Percentiles rank a stretch among this genome's conserved stretches.
These are phyloP conservation scores for Hirtodrosophila confusa DNA, from an alignment of 2,888 invertebrate genomes.

Conservation along the genomic window DNA sequence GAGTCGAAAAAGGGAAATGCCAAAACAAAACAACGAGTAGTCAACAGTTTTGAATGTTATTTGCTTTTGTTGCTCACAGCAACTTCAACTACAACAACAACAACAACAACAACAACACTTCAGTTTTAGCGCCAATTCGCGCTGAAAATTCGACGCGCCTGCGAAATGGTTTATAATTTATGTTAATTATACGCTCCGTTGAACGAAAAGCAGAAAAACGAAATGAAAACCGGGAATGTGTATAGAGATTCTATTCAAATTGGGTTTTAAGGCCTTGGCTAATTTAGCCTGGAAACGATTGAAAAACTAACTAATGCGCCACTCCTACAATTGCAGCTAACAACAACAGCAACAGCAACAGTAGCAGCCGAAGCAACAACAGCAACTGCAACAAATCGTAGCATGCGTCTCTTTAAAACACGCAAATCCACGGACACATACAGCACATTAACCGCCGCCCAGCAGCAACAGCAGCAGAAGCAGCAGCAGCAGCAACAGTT, in stretches of 20 bases:
- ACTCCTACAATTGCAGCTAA: conserved; percentile 38
- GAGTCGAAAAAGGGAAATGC: neutral
- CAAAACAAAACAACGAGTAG: conserved; percentile 5
- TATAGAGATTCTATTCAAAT: conserved; percentile 39
- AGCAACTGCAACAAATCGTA: conserved; percentile 28
- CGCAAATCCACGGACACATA: conserved; percentile 84
- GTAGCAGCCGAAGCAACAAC: conserved; percentile 4
- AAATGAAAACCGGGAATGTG: conserved; percentile 31
- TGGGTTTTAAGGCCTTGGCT: conserved; percentile 43
- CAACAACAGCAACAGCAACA: conserved; percentile 15
- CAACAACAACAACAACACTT: conserved; percentile 18
- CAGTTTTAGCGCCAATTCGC: conserved; percentile 19
- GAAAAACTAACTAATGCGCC: conserved; percentile 34
- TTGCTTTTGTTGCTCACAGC: conserved; percentile 9
- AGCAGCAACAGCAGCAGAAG: conserved; percentile 42
- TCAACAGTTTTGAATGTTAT: conserved; percentile 7
- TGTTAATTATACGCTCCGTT: conserved; percentile 70
- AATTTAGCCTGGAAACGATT: conserved; percentile 21
- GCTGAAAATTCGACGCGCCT: conserved; percentile 39
- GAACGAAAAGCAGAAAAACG: conserved; percentile 39
- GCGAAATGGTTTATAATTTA: conserved; percentile 41
- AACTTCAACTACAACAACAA: conserved; percentile 8
- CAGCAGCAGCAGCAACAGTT: conserved; percentile 19
- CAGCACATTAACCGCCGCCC: conserved; percentile 65
- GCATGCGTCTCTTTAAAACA: conserved; percentile 84